Base-by-base conservation (phyloP, 1,140 invertebrate genomes). In the Antheraea pernyi region DNA sequence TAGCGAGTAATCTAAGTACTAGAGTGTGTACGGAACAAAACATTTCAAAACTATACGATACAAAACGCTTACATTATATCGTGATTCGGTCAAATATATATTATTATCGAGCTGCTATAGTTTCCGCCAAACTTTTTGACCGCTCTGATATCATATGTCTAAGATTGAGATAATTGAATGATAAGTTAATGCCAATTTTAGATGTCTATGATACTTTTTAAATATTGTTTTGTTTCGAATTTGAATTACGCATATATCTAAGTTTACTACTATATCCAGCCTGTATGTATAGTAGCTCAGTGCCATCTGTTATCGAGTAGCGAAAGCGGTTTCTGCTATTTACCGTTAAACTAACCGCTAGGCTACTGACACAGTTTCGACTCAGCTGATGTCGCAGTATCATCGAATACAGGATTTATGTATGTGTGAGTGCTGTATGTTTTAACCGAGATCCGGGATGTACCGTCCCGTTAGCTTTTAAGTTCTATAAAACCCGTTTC, bases 291-390 rank as follows among this genome's bases (percentile, higher is more conserved):
- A 68, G 73, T 73, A 53, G 42, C 30, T 7, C 67, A 87, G 73
- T 83, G 89, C 85, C 89, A 91, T 84, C 89, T 90, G 67, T 77
- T 68, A 72, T 60, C 70, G 81, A 89, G 82, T 86, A 84, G 89
- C 75, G 77, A 67, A 59, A 68, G 64, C 68, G 36, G 60, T 80
- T 83, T 83, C 79, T 73, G 72, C 77, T 72, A 46, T 66, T 77
- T 88, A 87, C 88, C 86, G 88, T 89, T 86, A 72, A 63, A 69
- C 71, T 71, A 67, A 87, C 84, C 83, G 86, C 84, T 87, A 84
- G 22, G 72, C 71, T 73, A 69, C 74, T 91, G 86, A 91, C 89
- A 89, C 82, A 91, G 70, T 85, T 91, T 83, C 74, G 75, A 71
- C 78, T 80, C 89, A 91, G 89, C 89, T 90, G 89, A 84, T 89